A percentile compares a stretch with the other conserved stretches of the same genome.
Evolutionary conservation across 1,140 invertebrate species (phyloP).

Genomic region (Onthophagus taurus): DNA sequence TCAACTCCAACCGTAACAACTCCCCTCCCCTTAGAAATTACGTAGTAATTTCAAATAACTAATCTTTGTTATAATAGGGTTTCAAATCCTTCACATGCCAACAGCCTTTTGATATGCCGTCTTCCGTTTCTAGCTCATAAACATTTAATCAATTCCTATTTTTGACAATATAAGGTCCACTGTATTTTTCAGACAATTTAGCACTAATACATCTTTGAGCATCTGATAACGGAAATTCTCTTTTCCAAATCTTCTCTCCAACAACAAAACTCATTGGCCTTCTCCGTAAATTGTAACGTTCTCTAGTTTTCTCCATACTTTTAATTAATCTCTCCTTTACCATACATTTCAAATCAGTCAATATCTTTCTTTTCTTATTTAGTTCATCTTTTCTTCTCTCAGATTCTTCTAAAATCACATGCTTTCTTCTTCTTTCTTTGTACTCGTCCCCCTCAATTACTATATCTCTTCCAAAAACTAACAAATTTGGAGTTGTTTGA

Average conservation of each 20-base stretch:
- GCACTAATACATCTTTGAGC: not conserved
- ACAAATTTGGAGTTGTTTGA: slow-evolving; percentile 18
- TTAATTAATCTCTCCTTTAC: not conserved
- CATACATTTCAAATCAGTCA: not conserved
- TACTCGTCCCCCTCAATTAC: too few species aligned
- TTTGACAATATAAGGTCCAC: too few species aligned
- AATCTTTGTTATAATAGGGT: too few species aligned
- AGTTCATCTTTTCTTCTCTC: too few species aligned
- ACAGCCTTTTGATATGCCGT: not conserved
- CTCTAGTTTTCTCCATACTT: not conserved
- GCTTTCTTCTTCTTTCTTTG: too few species aligned
- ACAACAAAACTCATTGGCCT: not conserved
- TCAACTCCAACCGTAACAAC: too few species aligned
- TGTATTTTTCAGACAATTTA: not conserved
- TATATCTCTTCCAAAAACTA: too few species aligned
- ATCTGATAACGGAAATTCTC: not conserved
- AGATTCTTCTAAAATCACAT: too few species aligned
- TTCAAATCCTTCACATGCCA: not conserved
- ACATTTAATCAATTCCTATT: too few species aligned
- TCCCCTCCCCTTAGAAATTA: too few species aligned
- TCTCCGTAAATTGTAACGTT: not conserved
- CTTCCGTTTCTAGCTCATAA: not conserved
- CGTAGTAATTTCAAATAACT: too few species aligned
- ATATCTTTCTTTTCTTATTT: too few species aligned
- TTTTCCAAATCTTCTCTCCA: not conserved